Evolutionary conservation across 2,797 vertebrate genomes (phyloP).

Genomic region (Cirrhinus mrigala): DNA sequence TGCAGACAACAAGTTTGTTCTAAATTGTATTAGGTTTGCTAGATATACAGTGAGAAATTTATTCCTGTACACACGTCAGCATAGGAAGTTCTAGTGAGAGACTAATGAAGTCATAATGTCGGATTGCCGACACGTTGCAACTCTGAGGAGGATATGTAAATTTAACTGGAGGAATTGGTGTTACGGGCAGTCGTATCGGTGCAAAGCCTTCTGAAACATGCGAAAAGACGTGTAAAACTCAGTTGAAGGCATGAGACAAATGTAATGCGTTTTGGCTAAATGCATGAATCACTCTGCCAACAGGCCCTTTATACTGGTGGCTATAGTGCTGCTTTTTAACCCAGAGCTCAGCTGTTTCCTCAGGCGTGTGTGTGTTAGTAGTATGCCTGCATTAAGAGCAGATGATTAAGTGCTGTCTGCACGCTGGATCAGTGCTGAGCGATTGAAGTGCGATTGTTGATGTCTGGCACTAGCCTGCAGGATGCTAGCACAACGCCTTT

Average conservation of each 20-base stretch:
- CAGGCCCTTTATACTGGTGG: constrained; percentile 47
- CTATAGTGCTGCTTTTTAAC: constrained; percentile 46
- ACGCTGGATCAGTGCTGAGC: constrained; percentile 60
- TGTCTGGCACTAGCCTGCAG: constrained; percentile 60
- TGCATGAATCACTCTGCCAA: constrained; percentile 59
- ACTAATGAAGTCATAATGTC: constrained; percentile 17
- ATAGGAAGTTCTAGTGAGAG: neutral
- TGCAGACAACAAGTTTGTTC: neutral
- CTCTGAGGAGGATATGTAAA: constrained; percentile 35
- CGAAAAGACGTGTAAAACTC: constrained; percentile 51
- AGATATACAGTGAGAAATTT: neutral
- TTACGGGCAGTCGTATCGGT: constrained; percentile 24
- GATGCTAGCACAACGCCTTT: constrained; percentile 60
- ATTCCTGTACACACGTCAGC: neutral
- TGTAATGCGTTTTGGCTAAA: constrained; percentile 59
- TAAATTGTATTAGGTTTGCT: neutral
- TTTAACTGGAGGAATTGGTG: constrained; percentile 45
- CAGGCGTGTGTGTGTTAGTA: constrained; percentile 53
- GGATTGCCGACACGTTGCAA: neutral
- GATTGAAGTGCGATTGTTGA: constrained; percentile 66
- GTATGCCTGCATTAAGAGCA: constrained; percentile 50
- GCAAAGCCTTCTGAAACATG: constrained; percentile 62
- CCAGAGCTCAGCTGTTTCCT: constrained; percentile 58
- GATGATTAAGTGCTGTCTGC: constrained; percentile 64
- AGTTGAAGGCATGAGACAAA: constrained; percentile 58